A percentile compares a stretch with the other conserved stretches of the same genome.
phyloP scores from a whole-genome alignment of 2,113 vertebrate species.

The Rhinolophus ferrumequinum region DNA sequence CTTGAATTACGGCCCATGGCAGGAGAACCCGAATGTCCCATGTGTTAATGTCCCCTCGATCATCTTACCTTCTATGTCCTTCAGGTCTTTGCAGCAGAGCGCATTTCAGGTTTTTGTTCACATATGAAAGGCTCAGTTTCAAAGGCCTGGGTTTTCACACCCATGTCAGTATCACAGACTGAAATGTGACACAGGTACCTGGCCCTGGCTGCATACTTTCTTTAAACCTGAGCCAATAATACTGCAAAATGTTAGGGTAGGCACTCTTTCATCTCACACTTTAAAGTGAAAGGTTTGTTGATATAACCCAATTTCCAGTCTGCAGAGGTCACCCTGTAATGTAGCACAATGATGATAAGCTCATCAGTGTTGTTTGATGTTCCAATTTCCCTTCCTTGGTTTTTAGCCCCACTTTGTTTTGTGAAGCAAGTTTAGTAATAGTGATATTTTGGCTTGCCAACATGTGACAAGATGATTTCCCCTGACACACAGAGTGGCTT shows the following conservation, averaged over 20 bases:
- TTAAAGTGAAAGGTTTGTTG: slow-evolving; percentile 86
- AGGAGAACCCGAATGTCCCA: slow-evolving; percentile 64
- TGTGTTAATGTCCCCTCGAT: slow-evolving; percentile 77
- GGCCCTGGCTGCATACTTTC: slow-evolving; percentile 83
- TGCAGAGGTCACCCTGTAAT: slow-evolving; percentile 86
- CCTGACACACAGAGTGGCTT: slow-evolving; percentile 55
- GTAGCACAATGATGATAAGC: slow-evolving; percentile 76
- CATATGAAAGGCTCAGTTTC: slow-evolving; percentile 86
- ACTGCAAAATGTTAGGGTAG: slow-evolving; percentile 77
- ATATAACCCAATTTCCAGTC: slow-evolving; percentile 89
- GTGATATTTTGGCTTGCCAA: slow-evolving; percentile 75
- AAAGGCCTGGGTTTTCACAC: slow-evolving; percentile 85
- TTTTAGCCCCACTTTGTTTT: slow-evolving; percentile 62
- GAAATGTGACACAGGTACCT: slow-evolving; percentile 87
- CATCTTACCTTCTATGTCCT: slow-evolving; percentile 81
- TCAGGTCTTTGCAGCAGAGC: slow-evolving; percentile 73
- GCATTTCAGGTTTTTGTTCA: slow-evolving; percentile 81
- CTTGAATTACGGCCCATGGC: slow-evolving; percentile 74
- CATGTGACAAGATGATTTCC: slow-evolving; percentile 67
- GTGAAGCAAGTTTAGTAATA: slow-evolving; percentile 73
- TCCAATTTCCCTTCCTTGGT: neutral
- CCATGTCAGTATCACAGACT: slow-evolving; percentile 84
- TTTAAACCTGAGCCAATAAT: slow-evolving; percentile 89
- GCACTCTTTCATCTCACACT: slow-evolving; percentile 87
- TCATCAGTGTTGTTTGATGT: slow-evolving; percentile 82